phyloP scores from a whole-genome alignment of 2,888 invertebrate species.

The Cantharis rufa region DNA sequence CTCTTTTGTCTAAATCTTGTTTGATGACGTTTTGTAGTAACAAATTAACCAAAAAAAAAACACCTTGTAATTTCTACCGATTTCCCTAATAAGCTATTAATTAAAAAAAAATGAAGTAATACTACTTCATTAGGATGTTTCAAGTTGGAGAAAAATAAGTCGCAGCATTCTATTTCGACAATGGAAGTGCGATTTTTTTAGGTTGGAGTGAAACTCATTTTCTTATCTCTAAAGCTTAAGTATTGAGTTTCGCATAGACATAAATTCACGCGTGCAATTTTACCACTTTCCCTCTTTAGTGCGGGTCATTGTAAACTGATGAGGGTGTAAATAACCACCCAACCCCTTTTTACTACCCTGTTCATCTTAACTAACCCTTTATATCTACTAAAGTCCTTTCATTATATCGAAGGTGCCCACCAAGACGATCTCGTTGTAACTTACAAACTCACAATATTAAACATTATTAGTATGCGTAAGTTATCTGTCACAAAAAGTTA shows the following conservation, averaged over 20 bases:
- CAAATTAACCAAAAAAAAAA: slow-evolving; percentile 17
- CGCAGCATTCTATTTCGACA: neutral
- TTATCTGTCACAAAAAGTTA: slow-evolving; percentile 2
- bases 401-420: slow-evolving; percentile 51
- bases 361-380: slow-evolving; percentile 52
- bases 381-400: slow-evolving; percentile 52
- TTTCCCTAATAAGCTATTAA: neutral
- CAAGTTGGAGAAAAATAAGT: neutral
- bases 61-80: neutral
- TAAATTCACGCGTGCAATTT: slow-evolving; percentile 45
- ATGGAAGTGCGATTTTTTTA: neutral
- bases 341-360: slow-evolving; percentile 47
- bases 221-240: slow-evolving; percentile 37
- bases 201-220: slow-evolving; percentile 20
- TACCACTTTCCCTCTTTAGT: slow-evolving; percentile 35
- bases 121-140: neutral
- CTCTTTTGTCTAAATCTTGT: slow-evolving; percentile 26
- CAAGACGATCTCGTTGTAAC: slow-evolving; percentile 32
- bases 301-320: slow-evolving; percentile 70
- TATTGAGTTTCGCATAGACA: slow-evolving; percentile 50
- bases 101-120: neutral
- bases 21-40: slow-evolving; percentile 20
- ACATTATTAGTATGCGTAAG: slow-evolving; percentile 14
- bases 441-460: slow-evolving; percentile 29
- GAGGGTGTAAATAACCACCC: slow-evolving; percentile 67